Evolutionary conservation across 2,888 invertebrate species (phyloP).

Genomic region (Acanthococcus lagerstroemiae): DNA sequence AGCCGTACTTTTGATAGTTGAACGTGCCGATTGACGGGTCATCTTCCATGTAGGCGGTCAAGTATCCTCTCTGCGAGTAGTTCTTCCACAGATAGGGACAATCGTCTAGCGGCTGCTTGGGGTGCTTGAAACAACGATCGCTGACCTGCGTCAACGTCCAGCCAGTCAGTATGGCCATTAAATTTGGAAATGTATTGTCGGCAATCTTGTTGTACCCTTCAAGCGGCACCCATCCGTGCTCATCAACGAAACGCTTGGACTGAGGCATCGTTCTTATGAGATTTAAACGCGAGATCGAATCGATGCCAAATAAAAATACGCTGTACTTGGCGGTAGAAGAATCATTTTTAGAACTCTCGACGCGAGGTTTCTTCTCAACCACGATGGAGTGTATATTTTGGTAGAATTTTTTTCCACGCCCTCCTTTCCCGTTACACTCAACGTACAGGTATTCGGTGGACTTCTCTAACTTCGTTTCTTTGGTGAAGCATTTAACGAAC

Average conservation of each 20-base stretch:
- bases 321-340: slow-evolving; percentile 41
- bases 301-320: slow-evolving; percentile 71
- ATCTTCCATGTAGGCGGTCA: slow-evolving; percentile 73
- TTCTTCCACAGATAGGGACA: slow-evolving; percentile 69
- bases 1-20: slow-evolving; percentile 62
- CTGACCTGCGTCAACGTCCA: slow-evolving; percentile 40
- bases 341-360: neutral
- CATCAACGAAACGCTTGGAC: slow-evolving; percentile 56
- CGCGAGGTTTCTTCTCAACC: neutral
- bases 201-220: slow-evolving; percentile 69
- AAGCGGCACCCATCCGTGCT: slow-evolving; percentile 59
- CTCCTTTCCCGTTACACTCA: neutral
- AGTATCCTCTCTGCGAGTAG: slow-evolving; percentile 52
- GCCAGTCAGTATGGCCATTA: slow-evolving; percentile 72
- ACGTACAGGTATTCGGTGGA: neutral
- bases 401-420: too few species aligned
- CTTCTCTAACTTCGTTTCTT: too few species aligned
- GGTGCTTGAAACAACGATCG: slow-evolving; percentile 34
- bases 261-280: slow-evolving; percentile 63
- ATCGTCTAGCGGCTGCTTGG: slow-evolving; percentile 47
- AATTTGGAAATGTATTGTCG: slow-evolving; percentile 83
- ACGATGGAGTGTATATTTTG: neutral
- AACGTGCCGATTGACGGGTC: slow-evolving; percentile 61
- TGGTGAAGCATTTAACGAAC: too few species aligned
- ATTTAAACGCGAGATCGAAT: slow-evolving; percentile 72